Conservation (phyloP, 2,113 vertebrate species). For the Oplegnathus fasciatus region DNA sequence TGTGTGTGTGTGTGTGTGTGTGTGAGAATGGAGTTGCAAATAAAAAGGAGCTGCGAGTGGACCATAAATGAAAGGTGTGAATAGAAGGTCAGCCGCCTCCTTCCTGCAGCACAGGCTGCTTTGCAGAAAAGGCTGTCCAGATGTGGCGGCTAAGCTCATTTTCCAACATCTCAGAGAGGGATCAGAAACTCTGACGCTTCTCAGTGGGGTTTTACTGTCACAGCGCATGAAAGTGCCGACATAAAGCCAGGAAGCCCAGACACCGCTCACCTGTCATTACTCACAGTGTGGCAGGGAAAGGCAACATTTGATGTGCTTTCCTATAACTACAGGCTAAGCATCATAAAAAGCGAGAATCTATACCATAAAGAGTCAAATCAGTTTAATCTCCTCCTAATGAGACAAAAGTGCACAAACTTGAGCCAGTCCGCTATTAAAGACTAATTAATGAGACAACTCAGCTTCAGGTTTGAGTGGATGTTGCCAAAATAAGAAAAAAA, state of each 20-base stretch:
- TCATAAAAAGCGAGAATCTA: neutral
- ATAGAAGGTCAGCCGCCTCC: constrained; percentile 35
- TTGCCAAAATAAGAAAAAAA: neutral
- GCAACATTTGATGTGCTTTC: neutral
- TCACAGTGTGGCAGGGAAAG: neutral
- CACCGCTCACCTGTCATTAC: neutral
- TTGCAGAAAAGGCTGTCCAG: constrained; percentile 36
- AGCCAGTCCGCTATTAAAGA: neutral
- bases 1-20: neutral
- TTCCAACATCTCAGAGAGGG: constrained; percentile 39
- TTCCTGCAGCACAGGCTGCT: constrained; percentile 27
- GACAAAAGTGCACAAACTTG: neutral
- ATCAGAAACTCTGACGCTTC: constrained; percentile 25
- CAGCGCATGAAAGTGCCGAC: constrained; percentile 15
- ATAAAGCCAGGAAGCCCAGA: neutral
- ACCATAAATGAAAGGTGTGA: constrained; percentile 59
- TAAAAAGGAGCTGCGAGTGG: neutral
- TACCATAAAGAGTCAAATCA: neutral
- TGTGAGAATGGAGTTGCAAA: neutral
- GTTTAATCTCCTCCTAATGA: neutral
- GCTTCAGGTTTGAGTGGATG: neutral
- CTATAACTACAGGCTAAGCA: neutral
- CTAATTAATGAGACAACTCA: neutral
- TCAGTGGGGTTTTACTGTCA: neutral
- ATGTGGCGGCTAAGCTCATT: constrained; percentile 34